These are phyloP conservation scores for Aleiodes alternator DNA, from an alignment of 2,888 invertebrate species.

Conservation along the genomic window DNA sequence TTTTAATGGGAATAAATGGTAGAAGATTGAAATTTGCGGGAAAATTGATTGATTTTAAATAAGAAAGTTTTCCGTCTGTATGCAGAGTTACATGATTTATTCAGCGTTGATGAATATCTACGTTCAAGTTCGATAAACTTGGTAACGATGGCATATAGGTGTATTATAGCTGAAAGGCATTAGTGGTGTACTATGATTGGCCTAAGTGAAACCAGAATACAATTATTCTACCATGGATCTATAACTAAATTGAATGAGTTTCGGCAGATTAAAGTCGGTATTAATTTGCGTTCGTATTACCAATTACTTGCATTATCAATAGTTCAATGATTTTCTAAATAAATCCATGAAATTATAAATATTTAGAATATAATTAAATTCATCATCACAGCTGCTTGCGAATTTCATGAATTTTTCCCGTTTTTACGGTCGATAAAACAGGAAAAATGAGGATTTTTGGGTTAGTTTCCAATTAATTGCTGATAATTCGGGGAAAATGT, in stretches of 20 bases:
- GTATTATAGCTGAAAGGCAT: background rate
- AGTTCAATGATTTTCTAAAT: background rate
- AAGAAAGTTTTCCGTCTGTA: background rate
- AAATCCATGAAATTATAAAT: background rate
- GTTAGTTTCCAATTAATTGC: too few relatives aligned
- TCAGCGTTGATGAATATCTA: conserved; percentile 5
- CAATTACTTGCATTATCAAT: background rate
- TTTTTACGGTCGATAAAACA: too few relatives aligned
- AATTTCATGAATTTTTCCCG: too few relatives aligned
- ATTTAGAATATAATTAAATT: too few relatives aligned
- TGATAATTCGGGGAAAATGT: too few relatives aligned
- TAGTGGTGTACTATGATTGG: conserved; percentile 15
- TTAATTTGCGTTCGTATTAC: conserved; percentile 47
- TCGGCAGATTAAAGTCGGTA: conserved; percentile 52
- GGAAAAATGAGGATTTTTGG: too few relatives aligned
- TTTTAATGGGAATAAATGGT: background rate
- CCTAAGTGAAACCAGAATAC: conserved; percentile 27
- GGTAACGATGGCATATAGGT: conserved; percentile 26
- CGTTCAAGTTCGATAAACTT: conserved; percentile 27
- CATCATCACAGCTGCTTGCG: too few relatives aligned
- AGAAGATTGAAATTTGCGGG: too few relatives aligned
- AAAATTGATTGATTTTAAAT: conserved; percentile 3
- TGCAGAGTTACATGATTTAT: conserved; percentile 22
- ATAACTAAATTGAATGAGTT: conserved; percentile 65
- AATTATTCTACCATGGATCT: conserved; percentile 48